Base-by-base conservation (phyloP, 1,140 invertebrate genomes). In the Lineus longissimus region DNA sequence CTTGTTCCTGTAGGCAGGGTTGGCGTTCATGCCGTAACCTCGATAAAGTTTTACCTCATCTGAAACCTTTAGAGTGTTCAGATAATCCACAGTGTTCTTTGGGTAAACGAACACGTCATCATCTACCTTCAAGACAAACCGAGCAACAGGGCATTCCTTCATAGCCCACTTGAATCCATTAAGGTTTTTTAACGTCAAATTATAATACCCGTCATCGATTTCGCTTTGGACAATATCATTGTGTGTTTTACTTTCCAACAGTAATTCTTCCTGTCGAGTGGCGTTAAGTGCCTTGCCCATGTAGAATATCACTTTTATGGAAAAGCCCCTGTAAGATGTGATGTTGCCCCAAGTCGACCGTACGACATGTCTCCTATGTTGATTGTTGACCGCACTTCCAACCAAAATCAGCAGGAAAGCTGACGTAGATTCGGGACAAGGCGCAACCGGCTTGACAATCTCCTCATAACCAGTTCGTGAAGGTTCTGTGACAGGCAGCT, bases 141-240 rank as follows among this genome's bases (percentile, higher is more conserved):
- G 55, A 9, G 88, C 89, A 68, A 84, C 81, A 66, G 70, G 70
- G 74, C 81, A 86, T 77, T 87, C 84, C 74, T 88, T 86, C 2
- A 85, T 83, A 47, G 87, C 86, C 88, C 90, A 94, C 75, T 90
- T 90, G 23, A 93, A 84, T 1, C 86, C 87, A 87, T 90, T 90
- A 2, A 90, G 86, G 76, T 92, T 90, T 77, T 93, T 94, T 71
- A 91, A 91, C 0, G 91, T 92, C 80, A 94, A 85, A 79, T 93
- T 93, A 63, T 86, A 84, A 73, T 93, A 94, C 41, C 84, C 83
- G 79, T 93, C 91, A 13, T 83, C 66, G 78, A 93, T 92, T 70
- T 86, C 87, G 17, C 89, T 90, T 81, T 91, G 89, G 30, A 93
- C 84, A 62, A 93, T 83, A 75, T 94, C 91, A 22, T 82, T 77